phyloP scores from a whole-genome alignment of 2,888 invertebrate genomes.

The Villa cingulata region DNA sequence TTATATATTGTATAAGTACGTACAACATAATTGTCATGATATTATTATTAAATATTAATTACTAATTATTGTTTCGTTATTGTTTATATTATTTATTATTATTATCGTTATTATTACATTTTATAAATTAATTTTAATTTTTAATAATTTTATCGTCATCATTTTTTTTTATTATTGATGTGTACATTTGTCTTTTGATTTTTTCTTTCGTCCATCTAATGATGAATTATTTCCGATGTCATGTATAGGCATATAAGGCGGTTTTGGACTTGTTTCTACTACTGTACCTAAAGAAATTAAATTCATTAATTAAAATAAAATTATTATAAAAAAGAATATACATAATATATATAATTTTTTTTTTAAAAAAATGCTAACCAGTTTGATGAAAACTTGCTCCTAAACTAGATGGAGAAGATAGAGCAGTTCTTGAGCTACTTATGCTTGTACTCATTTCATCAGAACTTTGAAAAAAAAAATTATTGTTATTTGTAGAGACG shows the following conservation, averaged over 20 bases:
- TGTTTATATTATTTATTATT: neutral
- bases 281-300: too few relatives aligned
- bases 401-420: neutral
- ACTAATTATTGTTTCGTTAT: too few relatives aligned
- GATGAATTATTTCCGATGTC: slow-evolving; percentile 54
- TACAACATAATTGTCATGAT: too few relatives aligned
- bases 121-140: too few relatives aligned
- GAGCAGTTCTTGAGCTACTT: neutral
- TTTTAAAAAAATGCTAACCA: neutral
- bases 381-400: neutral
- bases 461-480: neutral
- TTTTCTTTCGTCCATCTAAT: slow-evolving; percentile 45
- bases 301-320: too few relatives aligned
- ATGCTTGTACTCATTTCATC: neutral
- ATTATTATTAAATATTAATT: too few relatives aligned
- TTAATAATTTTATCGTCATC: too few relatives aligned
- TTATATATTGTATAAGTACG: too few relatives aligned
- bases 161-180: slow-evolving; percentile 38
- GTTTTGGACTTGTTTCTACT: slow-evolving; percentile 21
- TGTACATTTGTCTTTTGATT: slow-evolving; percentile 47
- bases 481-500: too few relatives aligned
- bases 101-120: too few relatives aligned
- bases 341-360: too few relatives aligned
- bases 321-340: too few relatives aligned
- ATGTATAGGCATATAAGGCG: slow-evolving; percentile 67